Evolutionary conservation across 1,140 invertebrate species (phyloP).

Genomic region (Saccostrea glomerata): DNA sequence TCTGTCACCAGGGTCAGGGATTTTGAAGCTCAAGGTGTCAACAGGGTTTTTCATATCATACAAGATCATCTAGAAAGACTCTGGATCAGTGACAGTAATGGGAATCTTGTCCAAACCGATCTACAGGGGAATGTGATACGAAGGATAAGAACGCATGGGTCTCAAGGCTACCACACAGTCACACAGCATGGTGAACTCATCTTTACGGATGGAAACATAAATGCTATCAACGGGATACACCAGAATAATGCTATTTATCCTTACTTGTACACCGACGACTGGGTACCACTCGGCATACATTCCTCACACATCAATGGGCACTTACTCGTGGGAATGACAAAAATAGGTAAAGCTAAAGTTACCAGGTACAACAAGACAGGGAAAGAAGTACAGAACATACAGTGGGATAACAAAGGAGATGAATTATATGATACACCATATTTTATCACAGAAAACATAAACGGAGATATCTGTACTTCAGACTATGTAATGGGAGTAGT

Average conservation of each 20-base stretch:
- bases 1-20: background rate
- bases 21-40: background rate
- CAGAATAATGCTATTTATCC: background rate
- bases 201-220: background rate
- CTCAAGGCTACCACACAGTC: background rate
- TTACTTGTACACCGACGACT: background rate
- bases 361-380: background rate
- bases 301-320: background rate
- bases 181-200: background rate
- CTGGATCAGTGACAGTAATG: background rate
- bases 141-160: background rate
- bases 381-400: background rate
- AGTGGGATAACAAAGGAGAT: background rate
- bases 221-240: background rate
- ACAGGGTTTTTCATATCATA: background rate
- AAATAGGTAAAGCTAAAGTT: too few species aligned
- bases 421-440: background rate
- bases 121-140: background rate
- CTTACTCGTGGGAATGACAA: too few species aligned
- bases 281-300: background rate
- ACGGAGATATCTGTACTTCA: too few species aligned
- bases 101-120: background rate
- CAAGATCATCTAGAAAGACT: background rate
- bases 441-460: background rate
- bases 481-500: background rate